Evolutionary conservation across 2,113 vertebrate species (phyloP).

Genomic region (Columbina picui): DNA sequence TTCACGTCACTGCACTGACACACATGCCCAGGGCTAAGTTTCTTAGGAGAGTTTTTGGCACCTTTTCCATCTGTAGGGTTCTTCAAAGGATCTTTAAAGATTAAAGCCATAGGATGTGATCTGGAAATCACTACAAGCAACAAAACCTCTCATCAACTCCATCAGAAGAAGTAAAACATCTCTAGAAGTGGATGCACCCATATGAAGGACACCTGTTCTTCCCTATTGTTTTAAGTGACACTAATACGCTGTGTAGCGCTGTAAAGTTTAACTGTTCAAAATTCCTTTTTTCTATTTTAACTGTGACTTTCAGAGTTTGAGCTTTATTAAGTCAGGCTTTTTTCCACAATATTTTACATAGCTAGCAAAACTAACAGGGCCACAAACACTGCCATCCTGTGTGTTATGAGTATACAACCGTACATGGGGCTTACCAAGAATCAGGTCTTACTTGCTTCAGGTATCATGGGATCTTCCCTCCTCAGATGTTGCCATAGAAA

Average conservation of each 20-base stretch:
- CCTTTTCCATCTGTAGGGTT: neutral
- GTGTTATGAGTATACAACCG: neutral
- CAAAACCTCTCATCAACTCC: fast-evolving
- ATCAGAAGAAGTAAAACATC: neutral
- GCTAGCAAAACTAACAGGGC: neutral
- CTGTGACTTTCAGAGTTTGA: neutral
- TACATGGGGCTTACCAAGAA: neutral
- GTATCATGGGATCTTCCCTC: neutral
- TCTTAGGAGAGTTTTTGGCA: neutral
- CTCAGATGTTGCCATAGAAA: constrained; percentile 74
- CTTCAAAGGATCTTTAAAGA: neutral
- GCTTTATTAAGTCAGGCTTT: neutral
- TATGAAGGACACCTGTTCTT: neutral
- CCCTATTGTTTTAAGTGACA: neutral
- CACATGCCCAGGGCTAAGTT: neutral
- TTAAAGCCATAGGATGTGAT: neutral
- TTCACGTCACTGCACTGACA: neutral
- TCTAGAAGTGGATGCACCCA: neutral
- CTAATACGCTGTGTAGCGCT: fast-evolving
- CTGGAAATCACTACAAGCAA: neutral
- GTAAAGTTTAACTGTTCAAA: neutral
- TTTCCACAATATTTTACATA: neutral
- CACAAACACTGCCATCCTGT: neutral
- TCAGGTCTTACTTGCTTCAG: neutral
- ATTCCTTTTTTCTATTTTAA: neutral